Evolutionary conservation across 2,113 vertebrate genomes (phyloP).

Genomic region (Oncorhynchus gorbuscha): DNA sequence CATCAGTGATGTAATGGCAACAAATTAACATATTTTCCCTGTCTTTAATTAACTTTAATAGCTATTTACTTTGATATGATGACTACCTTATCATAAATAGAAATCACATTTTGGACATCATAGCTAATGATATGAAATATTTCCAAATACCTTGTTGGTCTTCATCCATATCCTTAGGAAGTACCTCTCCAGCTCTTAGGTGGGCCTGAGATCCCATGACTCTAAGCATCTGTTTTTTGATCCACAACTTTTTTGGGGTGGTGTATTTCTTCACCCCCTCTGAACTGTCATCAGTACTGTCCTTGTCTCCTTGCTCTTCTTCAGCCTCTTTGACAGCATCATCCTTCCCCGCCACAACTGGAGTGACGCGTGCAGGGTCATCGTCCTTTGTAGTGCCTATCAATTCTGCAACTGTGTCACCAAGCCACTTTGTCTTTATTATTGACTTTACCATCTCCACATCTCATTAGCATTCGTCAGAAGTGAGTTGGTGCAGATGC

Average conservation of each 20-base stretch:
- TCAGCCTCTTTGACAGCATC: constrained; percentile 24
- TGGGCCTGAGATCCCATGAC: neutral
- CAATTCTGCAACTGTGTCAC: constrained; percentile 72
- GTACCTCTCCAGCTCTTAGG: neutral
- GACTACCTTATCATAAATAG: neutral
- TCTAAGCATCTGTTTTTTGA: neutral
- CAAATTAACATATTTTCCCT: constrained; percentile 38
- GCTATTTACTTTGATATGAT: constrained; percentile 17
- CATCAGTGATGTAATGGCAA: constrained; percentile 51
- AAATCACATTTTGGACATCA: neutral
- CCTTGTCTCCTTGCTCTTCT: constrained; percentile 11
- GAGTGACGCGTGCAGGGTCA: constrained; percentile 22
- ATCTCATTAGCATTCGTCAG: neutral
- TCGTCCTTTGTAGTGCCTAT: constrained; percentile 49
- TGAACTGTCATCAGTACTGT: neutral
- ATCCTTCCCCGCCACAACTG: constrained; percentile 23
- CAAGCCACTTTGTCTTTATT: constrained; percentile 44
- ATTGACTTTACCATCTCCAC: constrained; percentile 16
- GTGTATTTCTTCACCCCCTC: neutral
- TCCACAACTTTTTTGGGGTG: neutral
- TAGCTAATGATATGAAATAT: neutral
- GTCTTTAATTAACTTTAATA: neutral
- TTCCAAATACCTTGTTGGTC: constrained; percentile 48
- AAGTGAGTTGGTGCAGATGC: neutral
- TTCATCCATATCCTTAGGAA: neutral